A percentile compares a stretch with the other conserved stretches of the same genome.
These are phyloP conservation scores for Lonchura striata DNA, from an alignment of 2,113 vertebrate genomes.

Conservation along the genomic window DNA sequence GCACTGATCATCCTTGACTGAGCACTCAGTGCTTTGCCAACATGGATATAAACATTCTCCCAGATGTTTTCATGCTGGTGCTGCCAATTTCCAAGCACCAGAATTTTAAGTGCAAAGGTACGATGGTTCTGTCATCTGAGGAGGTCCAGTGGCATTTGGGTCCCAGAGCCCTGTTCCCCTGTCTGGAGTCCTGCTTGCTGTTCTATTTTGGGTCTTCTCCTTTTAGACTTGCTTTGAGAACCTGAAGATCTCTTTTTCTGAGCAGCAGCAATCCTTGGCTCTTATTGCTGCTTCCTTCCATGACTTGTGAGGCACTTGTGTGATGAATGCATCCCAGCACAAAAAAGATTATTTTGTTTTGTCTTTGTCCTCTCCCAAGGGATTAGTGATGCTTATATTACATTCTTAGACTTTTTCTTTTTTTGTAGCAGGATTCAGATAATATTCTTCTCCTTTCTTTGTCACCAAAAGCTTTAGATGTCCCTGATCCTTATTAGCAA, in stretches of 20 bases:
- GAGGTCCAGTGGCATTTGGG: background rate
- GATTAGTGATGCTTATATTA: background rate
- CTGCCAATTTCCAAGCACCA: background rate
- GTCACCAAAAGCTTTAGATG: background rate
- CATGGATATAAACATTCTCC: background rate
- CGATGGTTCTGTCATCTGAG: background rate
- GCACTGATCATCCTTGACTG: background rate
- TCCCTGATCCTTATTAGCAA: background rate
- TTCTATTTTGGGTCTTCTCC: background rate
- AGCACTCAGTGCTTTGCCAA: background rate
- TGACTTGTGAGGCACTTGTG: background rate
- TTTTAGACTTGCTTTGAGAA: background rate
- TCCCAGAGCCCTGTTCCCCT: background rate
- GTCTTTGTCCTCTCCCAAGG: background rate
- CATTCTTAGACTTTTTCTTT: background rate
- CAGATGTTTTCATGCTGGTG: background rate
- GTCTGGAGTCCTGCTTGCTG: background rate
- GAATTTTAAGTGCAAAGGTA: background rate
- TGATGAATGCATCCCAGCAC: background rate
- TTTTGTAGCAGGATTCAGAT: background rate
- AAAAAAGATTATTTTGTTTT: background rate
- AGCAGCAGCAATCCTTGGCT: background rate
- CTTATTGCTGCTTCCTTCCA: background rate
- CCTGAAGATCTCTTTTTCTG: background rate
- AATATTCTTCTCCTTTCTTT: background rate